phyloP scores from a whole-genome alignment of 2,113 vertebrate species.

The Neomonachus schauinslandi region DNA sequence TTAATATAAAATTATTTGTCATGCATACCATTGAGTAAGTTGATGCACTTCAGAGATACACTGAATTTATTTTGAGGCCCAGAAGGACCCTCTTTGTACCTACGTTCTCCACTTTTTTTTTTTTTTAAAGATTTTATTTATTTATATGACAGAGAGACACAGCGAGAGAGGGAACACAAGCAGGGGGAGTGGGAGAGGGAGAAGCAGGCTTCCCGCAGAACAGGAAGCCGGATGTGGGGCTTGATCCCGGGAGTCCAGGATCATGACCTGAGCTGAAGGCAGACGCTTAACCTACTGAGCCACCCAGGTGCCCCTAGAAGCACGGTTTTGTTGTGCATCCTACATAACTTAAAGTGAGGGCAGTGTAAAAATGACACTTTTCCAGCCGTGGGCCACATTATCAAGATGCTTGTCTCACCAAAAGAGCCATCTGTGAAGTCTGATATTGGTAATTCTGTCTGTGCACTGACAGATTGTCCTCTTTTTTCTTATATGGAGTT shows the following conservation, averaged over 20 bases:
- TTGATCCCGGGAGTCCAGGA: too few species aligned
- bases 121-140: neutral
- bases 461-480: neutral
- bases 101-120: neutral
- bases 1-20: conserved; percentile 19
- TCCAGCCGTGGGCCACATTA: neutral
- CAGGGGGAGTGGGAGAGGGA: too few species aligned
- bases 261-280: too few species aligned
- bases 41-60: neutral
- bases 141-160: neutral
- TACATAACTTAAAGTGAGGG: neutral
- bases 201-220: too few species aligned
- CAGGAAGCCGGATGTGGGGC: too few species aligned
- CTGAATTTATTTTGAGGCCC: neutral
- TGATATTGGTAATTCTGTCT: neutral
- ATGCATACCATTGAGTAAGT: neutral
- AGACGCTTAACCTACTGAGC: too few species aligned
- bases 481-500: neutral
- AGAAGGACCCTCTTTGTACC: neutral
- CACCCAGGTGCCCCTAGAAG: neutral
- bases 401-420: neutral
- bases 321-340: neutral
- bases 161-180: too few species aligned
- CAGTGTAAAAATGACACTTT: neutral
- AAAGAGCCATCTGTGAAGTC: neutral